These are phyloP conservation scores for Drosophila ficusphila DNA, from an alignment of 1,140 invertebrate species.

Conservation along the genomic window DNA sequence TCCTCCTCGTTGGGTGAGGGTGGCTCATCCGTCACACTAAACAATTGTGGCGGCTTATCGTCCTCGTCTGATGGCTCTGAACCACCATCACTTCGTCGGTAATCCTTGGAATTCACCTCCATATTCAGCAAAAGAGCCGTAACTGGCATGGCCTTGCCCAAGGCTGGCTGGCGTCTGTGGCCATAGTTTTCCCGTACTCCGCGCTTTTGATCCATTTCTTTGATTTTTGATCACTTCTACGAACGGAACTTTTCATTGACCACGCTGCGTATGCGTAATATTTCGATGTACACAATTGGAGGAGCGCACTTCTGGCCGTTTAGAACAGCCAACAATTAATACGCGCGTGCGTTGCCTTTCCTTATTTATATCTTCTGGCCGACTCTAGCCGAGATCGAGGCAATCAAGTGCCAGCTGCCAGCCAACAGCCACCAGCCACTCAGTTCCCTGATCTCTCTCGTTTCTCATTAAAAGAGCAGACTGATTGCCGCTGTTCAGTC, in stretches of 20 bases:
- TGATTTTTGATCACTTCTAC: background rate
- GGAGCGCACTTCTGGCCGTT: conserved; percentile 45
- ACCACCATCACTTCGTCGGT: conserved; percentile 10
- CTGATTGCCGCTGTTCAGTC: conserved; percentile 45
- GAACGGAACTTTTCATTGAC: conserved; percentile 16
- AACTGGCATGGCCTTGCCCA: conserved; percentile 82
- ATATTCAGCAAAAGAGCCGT: conserved; percentile 72
- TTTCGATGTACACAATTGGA: conserved; percentile 8
- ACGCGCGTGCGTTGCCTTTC: conserved; percentile 80
- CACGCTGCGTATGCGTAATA: conserved; percentile 26
- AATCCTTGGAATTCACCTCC: conserved; percentile 27
- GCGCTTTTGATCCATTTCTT: conserved; percentile 52
- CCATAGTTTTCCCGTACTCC: conserved; percentile 53
- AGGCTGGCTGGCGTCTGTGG: conserved; percentile 70
- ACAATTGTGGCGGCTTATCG: conserved; percentile 67
- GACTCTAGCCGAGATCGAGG: conserved; percentile 74
- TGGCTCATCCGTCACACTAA: conserved; percentile 51
- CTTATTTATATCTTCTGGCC: conserved; percentile 77
- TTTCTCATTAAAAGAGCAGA: conserved; percentile 56
- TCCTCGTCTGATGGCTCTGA: conserved; percentile 29
- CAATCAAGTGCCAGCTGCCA: conserved; percentile 70
- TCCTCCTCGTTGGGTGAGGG: conserved; percentile 41
- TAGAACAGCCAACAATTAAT: conserved; percentile 76
- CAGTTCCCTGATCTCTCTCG: conserved; percentile 42
- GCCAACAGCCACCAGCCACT: conserved; percentile 27